These are phyloP conservation scores for Thermophis baileyi DNA, from an alignment of 2,113 vertebrate species.

Conservation along the genomic window DNA sequence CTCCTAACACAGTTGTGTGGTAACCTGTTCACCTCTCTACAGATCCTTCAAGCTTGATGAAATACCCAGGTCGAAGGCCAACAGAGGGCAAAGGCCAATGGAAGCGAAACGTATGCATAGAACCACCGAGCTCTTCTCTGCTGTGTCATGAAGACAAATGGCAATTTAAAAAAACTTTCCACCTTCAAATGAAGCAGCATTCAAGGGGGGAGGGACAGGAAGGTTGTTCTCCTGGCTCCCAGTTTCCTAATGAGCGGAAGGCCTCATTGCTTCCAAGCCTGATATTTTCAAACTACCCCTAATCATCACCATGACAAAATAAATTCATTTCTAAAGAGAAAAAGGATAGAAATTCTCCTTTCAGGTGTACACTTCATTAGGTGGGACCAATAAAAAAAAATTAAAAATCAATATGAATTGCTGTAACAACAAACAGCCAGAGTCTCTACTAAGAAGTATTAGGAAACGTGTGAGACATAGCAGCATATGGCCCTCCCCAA, in stretches of 20 bases:
- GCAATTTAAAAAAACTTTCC: constrained; percentile 45
- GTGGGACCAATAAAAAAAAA: neutral
- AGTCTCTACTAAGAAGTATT: neutral
- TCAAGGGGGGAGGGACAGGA: constrained; percentile 16
- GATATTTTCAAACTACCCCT: constrained; percentile 31
- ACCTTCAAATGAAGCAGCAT: constrained; percentile 40
- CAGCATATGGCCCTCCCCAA: neutral
- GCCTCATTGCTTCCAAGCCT: constrained; percentile 44
- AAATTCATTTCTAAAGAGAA: neutral
- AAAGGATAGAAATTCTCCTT: neutral
- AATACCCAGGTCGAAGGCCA: constrained; percentile 61
- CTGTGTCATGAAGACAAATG: constrained; percentile 72
- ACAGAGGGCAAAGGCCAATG: constrained; percentile 57
- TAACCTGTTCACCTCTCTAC: neutral
- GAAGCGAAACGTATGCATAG: constrained; percentile 47
- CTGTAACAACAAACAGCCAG: neutral
- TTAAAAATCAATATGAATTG: neutral
- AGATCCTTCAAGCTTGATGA: constrained; percentile 53
- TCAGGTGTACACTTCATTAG: neutral
- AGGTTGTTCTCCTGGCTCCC: constrained; percentile 25
- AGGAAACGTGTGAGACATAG: neutral
- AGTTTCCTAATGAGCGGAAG: constrained; percentile 66
- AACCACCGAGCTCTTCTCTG: constrained; percentile 47
- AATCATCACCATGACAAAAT: neutral
- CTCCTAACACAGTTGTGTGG: neutral